Base-by-base conservation (phyloP, 92 coral and sea anemone genomes). In the Siderastrea radians region DNA sequence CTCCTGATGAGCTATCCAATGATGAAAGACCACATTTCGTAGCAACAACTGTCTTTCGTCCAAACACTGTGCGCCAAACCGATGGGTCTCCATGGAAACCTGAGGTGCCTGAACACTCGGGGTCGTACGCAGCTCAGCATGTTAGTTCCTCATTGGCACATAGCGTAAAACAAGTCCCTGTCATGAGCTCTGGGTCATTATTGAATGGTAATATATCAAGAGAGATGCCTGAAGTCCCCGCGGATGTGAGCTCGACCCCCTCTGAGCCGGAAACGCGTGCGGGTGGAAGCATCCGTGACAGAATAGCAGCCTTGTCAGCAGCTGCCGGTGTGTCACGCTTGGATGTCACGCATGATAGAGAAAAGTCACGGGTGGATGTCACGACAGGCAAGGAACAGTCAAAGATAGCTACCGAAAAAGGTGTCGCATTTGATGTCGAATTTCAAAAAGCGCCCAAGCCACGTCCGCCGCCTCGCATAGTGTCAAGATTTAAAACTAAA, bases 251-350 rank as follows among this genome's bases (percentile, higher is more conserved):
- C 9, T 49, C 6, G 19, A 2, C 68, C 13, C 9, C 43, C 7
- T 69, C 62, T 49, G 79, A 72, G 19, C 60, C 38, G 51, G 87
- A 83, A 17, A 17, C 57, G n/a, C 79, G 13, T 10, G 17, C 80
- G 0, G 89, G 89, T 4, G 83, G 89, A 14, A 82, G 94, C 68
- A 87, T 91, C 69, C 86, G 88, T 57, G 94, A 87, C 50, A 76
- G 94, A 57, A 91, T 91, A 60, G 91, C 88, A 46, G 94, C 94
- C 3, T 75, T 91, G 53, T 47, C 69, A 2, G 84, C 88, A 1
- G 91, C 94, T 6, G 80, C 94, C 0, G 88, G 90, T 47, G 50
- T 91, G 85, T 74, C 82, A 55, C 90, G 81, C 60, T 86, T 89
- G 49, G 90, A 87, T 38, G 82, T 90, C 5, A 72, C 92, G 6